phyloP scores from a whole-genome alignment of 2,113 vertebrate genomes.

The Copsychus sechellarum region DNA sequence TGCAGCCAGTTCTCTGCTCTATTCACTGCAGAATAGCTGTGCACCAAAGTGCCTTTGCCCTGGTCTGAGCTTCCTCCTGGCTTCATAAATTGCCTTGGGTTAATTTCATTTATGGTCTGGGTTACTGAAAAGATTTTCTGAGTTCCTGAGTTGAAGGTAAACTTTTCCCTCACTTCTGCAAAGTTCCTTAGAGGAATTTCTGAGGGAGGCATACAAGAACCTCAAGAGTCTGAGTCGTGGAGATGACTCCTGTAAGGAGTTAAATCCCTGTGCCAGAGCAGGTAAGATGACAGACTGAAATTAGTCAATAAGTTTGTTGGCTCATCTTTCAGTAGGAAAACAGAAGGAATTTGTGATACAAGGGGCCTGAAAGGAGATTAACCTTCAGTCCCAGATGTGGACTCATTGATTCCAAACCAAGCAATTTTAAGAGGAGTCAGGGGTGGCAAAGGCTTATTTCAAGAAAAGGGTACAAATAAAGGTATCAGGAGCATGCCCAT shows the following conservation, averaged over 20 bases:
- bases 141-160: not conserved
- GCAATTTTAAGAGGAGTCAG: not conserved
- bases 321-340: not conserved
- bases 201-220: not conserved
- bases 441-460: not conserved
- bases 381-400: not conserved
- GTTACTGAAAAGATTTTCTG: not conserved
- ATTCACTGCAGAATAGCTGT: not conserved
- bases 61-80: not conserved
- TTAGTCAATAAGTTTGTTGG: not conserved
- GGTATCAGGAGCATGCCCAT: accelerated
- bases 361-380: not conserved
- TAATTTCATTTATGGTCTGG: not conserved
- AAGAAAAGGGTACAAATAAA: not conserved
- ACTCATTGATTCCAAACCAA: not conserved
- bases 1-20: not conserved
- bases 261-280: not conserved
- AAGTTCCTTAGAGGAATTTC: not conserved
- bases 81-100: not conserved
- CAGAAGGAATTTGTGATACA: not conserved
- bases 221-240: not conserved
- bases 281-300: not conserved
- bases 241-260: not conserved
- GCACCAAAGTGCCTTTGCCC: not conserved
- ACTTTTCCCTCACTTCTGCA: not conserved